Evolutionary conservation across 2,113 vertebrate genomes (phyloP).

Genomic region (Pteronura brasiliensis): DNA sequence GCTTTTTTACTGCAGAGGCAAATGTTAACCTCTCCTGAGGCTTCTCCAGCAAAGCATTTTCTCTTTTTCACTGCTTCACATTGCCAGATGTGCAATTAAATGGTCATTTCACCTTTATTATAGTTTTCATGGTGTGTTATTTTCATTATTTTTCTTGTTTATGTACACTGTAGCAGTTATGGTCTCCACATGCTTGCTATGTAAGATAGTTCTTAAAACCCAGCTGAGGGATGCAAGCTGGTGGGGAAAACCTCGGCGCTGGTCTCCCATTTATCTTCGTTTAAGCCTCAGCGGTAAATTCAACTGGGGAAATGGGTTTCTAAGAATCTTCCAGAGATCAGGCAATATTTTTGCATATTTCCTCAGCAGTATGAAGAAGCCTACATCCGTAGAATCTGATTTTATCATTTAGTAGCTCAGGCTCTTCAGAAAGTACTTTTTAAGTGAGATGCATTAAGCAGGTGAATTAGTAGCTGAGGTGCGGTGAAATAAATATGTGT

Average conservation of each 20-base stretch:
- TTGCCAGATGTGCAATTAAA: constrained; percentile 56
- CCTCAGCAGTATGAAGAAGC: constrained; percentile 30
- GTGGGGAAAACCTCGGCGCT: constrained; percentile 23
- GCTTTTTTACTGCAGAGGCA: not conserved
- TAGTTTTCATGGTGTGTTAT: constrained; percentile 62
- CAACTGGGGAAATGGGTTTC: constrained; percentile 36
- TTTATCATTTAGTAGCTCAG: constrained; percentile 48
- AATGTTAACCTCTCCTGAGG: not conserved
- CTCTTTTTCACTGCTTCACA: constrained; percentile 21
- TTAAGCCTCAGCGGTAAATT: constrained; percentile 66
- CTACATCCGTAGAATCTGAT: constrained; percentile 16
- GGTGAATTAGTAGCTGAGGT: constrained; percentile 66
- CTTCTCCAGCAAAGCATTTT: not conserved
- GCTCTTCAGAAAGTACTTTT: constrained; percentile 26
- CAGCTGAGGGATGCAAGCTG: not conserved
- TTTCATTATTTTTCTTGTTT: constrained; percentile 72
- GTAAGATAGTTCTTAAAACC: constrained; percentile 56
- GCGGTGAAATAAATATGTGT: not conserved
- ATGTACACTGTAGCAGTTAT: constrained; percentile 62
- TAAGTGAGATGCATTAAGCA: constrained; percentile 56
- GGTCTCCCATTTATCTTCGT: constrained; percentile 51
- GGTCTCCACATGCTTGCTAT: constrained; percentile 66
- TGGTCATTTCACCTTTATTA: constrained; percentile 52
- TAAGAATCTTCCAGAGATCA: constrained; percentile 55
- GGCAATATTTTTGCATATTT: constrained; percentile 62